Evolutionary conservation across 2,797 vertebrate species (phyloP).

Genomic region (Triplophysa bombifrons): DNA sequence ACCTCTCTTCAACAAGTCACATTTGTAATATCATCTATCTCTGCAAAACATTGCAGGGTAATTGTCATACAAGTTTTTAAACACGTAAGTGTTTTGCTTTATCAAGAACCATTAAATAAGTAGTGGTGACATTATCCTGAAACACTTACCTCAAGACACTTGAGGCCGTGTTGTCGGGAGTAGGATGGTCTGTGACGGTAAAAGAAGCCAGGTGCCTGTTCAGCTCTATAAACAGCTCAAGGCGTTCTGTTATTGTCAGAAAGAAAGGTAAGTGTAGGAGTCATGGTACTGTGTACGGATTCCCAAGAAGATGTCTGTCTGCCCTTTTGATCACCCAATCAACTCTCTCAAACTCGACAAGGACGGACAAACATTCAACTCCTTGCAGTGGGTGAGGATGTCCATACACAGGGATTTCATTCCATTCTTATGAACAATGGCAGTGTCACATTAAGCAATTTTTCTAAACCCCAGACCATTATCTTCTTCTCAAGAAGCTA

Average conservation of each 20-base stretch:
- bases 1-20: too few relatives aligned
- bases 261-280: constrained; percentile 77
- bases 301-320: constrained; percentile 77
- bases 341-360: neutral
- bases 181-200: constrained; percentile 65
- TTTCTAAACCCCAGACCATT: too few relatives aligned
- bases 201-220: constrained; percentile 82
- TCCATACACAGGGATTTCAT: neutral
- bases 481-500: too few relatives aligned
- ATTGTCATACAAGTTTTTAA: neutral
- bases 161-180: constrained; percentile 1
- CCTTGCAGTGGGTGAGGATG: neutral
- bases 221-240: constrained; percentile 75
- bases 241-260: constrained; percentile 83
- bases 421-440: neutral
- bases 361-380: neutral
- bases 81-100: neutral
- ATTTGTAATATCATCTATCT: too few relatives aligned
- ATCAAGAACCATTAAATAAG: neutral
- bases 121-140: neutral
- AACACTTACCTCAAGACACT: constrained; percentile 3
- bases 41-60: too few relatives aligned
- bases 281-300: constrained; percentile 76
- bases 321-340: neutral
- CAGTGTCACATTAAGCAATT: neutral